Evolutionary conservation across 2,797 vertebrate genomes (phyloP).

Genomic region (Staurois parvus): DNA sequence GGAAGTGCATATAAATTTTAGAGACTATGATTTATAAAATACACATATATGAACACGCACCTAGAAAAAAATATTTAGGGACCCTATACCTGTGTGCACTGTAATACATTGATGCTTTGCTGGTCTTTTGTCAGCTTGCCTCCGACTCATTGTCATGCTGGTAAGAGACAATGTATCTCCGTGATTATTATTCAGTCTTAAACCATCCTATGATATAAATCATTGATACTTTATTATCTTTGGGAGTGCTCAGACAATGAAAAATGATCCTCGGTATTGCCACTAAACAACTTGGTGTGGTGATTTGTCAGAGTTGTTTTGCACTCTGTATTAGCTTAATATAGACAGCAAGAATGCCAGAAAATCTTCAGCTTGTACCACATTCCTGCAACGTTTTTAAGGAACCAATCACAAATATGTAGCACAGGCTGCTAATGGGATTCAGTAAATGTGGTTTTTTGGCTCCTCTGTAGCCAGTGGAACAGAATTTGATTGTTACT

Average conservation of each 20-base stretch:
- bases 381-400: too few species aligned
- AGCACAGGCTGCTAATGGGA: too few species aligned
- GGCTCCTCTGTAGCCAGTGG: too few species aligned
- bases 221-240: constrained; percentile 40
- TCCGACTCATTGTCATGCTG: not conserved
- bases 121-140: not conserved
- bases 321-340: too few species aligned
- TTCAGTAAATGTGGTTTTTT: too few species aligned
- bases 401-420: too few species aligned
- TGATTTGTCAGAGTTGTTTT: constrained; percentile 4
- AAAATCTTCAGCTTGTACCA: not conserved
- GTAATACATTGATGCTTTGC: not conserved
- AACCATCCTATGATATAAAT: constrained; percentile 25
- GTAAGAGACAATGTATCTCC: not conserved
- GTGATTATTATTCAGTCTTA: not conserved
- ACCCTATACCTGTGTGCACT: too few species aligned
- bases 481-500: too few species aligned
- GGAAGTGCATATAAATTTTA: too few species aligned
- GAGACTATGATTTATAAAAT: too few species aligned
- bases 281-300: constrained; percentile 32
- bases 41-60: too few species aligned
- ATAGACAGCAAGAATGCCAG: not conserved
- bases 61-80: too few species aligned
- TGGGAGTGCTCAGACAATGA: constrained; percentile 4
- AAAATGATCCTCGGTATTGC: constrained; percentile 10